A percentile compares a stretch with the other conserved stretches of the same genome.
Conservation (phyloP, 2,797 vertebrate genomes). For the Tiaroga cobitis region DNA sequence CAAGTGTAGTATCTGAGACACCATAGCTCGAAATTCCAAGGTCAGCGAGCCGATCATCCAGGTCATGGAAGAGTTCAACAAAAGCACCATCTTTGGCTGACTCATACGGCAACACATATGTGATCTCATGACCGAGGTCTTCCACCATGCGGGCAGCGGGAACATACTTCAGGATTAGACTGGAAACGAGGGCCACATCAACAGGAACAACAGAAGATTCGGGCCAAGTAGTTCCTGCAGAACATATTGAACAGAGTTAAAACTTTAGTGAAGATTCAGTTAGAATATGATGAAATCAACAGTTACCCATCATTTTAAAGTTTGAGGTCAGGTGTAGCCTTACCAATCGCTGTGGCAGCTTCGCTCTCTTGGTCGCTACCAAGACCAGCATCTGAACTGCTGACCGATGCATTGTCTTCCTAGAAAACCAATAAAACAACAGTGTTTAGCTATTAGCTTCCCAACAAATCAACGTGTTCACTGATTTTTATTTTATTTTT, state of each 20-base stretch:
- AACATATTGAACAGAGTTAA: conserved; percentile 11
- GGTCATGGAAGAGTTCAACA: conserved; percentile 96
- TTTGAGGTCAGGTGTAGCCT: conserved; percentile 53
- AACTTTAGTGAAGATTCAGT: conserved; percentile 4
- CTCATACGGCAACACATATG: conserved; percentile 91
- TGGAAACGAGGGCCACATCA: conserved; percentile 96
- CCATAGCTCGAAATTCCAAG: conserved; percentile 98
- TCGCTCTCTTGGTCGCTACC: conserved; percentile 99
- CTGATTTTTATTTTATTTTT: background rate
- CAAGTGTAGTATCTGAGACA: conserved; percentile 95
- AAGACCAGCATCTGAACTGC: conserved; percentile 96
- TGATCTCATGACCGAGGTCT: conserved; percentile 95
- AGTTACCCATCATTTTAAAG: background rate
- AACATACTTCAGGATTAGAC: conserved; percentile 92
- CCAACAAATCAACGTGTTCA: background rate
- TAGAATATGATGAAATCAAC: background rate
- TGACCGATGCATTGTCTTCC: conserved; percentile 96
- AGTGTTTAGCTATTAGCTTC: background rate
- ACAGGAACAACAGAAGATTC: conserved; percentile 54
- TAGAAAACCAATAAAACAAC: conserved; percentile 62
- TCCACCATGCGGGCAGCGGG: conserved; percentile 90
- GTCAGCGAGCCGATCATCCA: conserved; percentile 93
- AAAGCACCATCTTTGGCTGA: conserved; percentile 96
- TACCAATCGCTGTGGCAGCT: conserved; percentile 90
- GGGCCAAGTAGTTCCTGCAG: conserved; percentile 52